Evolutionary conservation across 2,113 vertebrate genomes (phyloP).

Genomic region (Pheucticus melanocephalus): DNA sequence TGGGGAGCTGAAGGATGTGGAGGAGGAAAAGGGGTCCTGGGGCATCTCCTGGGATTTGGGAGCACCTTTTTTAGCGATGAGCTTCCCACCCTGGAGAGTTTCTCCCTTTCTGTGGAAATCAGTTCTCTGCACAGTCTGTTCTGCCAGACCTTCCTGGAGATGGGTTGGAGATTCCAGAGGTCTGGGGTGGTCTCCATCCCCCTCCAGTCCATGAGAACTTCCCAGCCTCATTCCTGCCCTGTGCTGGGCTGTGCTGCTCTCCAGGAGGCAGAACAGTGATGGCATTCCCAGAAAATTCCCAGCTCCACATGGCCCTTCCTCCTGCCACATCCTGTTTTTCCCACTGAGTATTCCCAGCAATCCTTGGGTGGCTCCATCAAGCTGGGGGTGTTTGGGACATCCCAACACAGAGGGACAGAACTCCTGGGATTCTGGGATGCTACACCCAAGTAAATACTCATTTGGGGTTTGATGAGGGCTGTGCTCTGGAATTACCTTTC

Average conservation of each 20-base stretch:
- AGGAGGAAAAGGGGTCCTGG: not conserved
- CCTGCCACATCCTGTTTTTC: not conserved
- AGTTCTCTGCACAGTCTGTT: not conserved
- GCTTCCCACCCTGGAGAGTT: not conserved
- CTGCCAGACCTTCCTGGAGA: not conserved
- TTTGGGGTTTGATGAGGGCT: not conserved
- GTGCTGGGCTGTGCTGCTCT: not conserved
- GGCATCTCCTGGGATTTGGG: not conserved
- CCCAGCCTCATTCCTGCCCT: not conserved
- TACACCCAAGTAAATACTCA: not conserved
- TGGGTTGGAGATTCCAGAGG: no score
- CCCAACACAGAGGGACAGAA: not conserved
- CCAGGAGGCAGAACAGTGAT: not conserved
- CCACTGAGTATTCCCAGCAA: not conserved
- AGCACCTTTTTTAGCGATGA: no score
- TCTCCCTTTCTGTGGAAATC: not conserved
- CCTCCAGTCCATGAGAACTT: rapidly evolving
- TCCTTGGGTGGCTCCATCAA: not conserved
- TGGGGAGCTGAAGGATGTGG: not conserved
- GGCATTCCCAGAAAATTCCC: not conserved
- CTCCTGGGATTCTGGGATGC: not conserved
- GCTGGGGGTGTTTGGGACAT: not conserved
- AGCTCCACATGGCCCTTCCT: not conserved
- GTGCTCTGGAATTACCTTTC: not conserved
- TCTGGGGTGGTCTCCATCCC: rapidly evolving